These are phyloP conservation scores for Cephus cinctus DNA, from an alignment of 1,140 invertebrate genomes.

Conservation along the genomic window DNA sequence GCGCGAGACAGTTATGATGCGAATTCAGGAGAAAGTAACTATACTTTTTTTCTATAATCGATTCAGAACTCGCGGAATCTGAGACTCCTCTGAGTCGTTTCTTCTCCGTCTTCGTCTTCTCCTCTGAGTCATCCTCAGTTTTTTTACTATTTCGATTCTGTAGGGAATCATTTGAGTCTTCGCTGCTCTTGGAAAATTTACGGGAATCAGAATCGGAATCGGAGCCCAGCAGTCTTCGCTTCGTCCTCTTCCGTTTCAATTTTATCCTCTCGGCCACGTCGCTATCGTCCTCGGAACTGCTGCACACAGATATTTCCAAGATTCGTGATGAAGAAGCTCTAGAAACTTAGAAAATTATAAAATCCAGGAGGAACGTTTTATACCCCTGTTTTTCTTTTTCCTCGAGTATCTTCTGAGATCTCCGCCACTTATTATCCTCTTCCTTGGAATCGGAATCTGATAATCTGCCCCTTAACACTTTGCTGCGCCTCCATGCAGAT, in stretches of 20 bases:
- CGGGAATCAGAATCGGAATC: conserved; percentile 39
- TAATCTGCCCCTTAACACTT: conserved; percentile 38
- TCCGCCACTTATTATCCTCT: conserved; percentile 26
- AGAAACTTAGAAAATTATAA: neutral
- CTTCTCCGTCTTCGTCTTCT: conserved; percentile 12
- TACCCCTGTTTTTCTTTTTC: conserved; percentile 19
- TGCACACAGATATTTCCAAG: conserved; percentile 6
- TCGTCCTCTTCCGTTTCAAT: conserved; percentile 21
- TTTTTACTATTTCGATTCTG: conserved; percentile 5
- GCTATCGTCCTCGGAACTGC: conserved; percentile 20
- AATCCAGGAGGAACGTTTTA: conserved; percentile 9
- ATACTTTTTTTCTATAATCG: conserved; percentile 17
- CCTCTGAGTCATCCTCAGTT: conserved; percentile 16
- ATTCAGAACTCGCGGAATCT: conserved; percentile 35
- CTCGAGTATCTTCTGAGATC: conserved; percentile 25
- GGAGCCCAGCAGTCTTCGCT: conserved; percentile 37
- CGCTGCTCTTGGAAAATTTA: conserved; percentile 13
- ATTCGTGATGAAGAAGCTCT: too few species aligned
- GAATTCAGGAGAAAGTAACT: conserved; percentile 1
- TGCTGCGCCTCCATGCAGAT: conserved; percentile 38
- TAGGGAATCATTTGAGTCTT: conserved; percentile 12
- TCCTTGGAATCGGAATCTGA: conserved; percentile 40
- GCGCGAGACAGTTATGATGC: neutral
- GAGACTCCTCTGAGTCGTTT: conserved; percentile 18
- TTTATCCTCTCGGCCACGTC: conserved; percentile 16